Evolutionary conservation across 2,888 invertebrate genomes (phyloP).

Genomic region (Monopis laevigella): DNA sequence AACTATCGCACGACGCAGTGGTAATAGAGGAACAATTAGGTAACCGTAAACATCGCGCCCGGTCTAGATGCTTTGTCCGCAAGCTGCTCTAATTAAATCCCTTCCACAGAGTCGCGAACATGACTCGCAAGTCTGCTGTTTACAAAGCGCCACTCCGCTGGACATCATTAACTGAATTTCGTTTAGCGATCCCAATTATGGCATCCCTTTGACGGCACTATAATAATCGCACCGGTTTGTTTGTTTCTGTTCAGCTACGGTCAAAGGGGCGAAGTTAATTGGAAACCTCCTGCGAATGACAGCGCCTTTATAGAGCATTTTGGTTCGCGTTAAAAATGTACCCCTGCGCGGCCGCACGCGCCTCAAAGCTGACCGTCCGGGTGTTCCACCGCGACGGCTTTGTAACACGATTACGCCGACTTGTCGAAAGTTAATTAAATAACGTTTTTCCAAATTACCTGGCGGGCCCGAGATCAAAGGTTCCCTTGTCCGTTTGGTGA

Average conservation of each 20-base stretch:
- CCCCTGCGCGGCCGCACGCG: constrained; percentile 26
- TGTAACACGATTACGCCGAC: constrained; percentile 64
- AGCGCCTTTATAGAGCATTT: constrained; percentile 55
- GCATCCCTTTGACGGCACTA: constrained; percentile 8
- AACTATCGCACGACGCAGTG: constrained; percentile 46
- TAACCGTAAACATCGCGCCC: constrained; percentile 21
- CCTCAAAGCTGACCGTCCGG: constrained; percentile 56
- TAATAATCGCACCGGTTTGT: constrained; percentile 9
- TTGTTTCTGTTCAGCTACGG: constrained; percentile 26
- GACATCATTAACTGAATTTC: constrained; percentile 11
- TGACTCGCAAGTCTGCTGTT: constrained; percentile 8
- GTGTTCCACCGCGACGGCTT: constrained; percentile 51
- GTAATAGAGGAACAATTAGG: constrained; percentile 34
- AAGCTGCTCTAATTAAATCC: constrained; percentile 6
- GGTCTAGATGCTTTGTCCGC: constrained; percentile 6
- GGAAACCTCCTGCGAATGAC: constrained; percentile 63
- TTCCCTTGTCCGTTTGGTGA: constrained; percentile 37
- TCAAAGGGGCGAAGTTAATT: constrained; percentile 65
- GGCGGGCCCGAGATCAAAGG: constrained; percentile 56
- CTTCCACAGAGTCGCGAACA: constrained; percentile 7
- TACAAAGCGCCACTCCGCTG: constrained; percentile 5
- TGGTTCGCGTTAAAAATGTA: constrained; percentile 62
- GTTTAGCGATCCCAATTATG: constrained; percentile 10
- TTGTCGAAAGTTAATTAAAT: constrained; percentile 68
- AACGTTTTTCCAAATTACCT: constrained; percentile 66